Conservation (phyloP, 2,797 vertebrate species). For the Euphonia xanthogaster region DNA sequence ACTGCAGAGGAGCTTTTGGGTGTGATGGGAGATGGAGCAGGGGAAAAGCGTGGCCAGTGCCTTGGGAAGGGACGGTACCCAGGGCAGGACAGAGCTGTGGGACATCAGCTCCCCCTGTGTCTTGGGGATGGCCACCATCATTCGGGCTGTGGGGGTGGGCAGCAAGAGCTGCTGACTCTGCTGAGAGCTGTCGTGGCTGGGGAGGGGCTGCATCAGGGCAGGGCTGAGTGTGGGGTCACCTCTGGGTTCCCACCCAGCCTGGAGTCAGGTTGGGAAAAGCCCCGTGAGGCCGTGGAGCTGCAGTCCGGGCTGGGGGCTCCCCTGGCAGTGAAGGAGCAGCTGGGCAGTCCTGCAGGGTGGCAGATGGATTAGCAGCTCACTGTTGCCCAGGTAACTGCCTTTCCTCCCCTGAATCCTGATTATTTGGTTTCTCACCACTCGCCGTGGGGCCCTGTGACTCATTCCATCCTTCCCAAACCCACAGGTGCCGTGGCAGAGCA, state of each 20-base stretch:
- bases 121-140: accelerated
- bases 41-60: accelerated
- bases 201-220: background rate
- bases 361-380: background rate
- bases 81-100: background rate
- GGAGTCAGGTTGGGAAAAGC: accelerated
- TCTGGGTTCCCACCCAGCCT: background rate
- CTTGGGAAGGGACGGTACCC: background rate
- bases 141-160: accelerated
- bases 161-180: background rate
- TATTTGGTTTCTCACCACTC: background rate
- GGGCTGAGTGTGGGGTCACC: background rate
- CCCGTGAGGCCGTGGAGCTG: accelerated
- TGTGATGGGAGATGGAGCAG: background rate
- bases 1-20: background rate
- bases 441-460: accelerated
- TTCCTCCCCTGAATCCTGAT: background rate
- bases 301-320: background rate
- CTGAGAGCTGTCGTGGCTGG: accelerated
- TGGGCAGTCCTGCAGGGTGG: background rate
- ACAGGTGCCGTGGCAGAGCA: background rate
- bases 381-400: conserved; percentile 15
- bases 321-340: background rate
- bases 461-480: background rate
- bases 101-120: no score